Evolutionary conservation across 2,888 invertebrate species (phyloP), one percentile per base, ranked within the genome.

Genomic region (Ennomos erosarius): DNA sequence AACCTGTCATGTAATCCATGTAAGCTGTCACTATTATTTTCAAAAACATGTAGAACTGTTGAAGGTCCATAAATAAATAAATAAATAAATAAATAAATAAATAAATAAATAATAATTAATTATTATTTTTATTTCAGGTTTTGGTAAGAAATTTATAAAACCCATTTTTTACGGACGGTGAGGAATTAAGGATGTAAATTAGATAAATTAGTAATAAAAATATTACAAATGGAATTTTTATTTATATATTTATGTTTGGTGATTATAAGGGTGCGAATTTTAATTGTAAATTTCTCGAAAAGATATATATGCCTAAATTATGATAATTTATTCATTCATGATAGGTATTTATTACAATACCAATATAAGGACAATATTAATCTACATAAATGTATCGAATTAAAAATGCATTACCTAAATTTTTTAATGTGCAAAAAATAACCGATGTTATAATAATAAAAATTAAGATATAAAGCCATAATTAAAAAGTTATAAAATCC

Each of bases 261-360:
- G 59, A 60, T 55, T 36, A 4, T 26, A 38, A 37, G 43, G 51
- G 51, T 55, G 59, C 51, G 38, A 60, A 47, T 71, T 72, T 65
- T 69, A 75, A 69, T 79, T 85, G 85, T 87, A 87, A 84, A 87
- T 74, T 76, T 79, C 73, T 87, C 87, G 78, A 87, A 87, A 87
- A 87, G 83, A 82, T 83, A 78, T 83, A 78, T 82, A 75, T 74
- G 77, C 80, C 75, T 65, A 76, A 80, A 64, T 67, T 65, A 69
- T 72, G 65, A 70, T 67, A 67, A 55, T 61, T 45, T 26, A 26
- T 62, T 53, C 64, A 68, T 71, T 53, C 65, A 68, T 69, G 64
- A 67, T 70, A 63, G 12, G 11, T 36, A 39, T 48, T 12, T 10
- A 13, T 16, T 26, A 26, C 26, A 42, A 34, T 34, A 34, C 16